Base-by-base conservation (phyloP, 1,140 invertebrate genomes). In the Zophobas morio region DNA sequence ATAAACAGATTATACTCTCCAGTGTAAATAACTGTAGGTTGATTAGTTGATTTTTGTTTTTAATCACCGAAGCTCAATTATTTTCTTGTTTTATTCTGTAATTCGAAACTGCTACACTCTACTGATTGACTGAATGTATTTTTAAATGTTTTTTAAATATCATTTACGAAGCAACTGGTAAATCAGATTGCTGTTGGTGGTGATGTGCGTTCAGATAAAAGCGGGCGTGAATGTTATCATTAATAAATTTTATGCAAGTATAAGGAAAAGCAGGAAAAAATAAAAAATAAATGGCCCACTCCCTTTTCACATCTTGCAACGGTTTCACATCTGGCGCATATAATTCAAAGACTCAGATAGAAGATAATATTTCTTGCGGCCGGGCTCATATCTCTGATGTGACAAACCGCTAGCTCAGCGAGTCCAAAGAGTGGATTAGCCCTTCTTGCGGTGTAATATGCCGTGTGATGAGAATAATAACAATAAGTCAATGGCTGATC, bases 401-500 rank as follows among this genome's bases (percentile, higher is more conserved):
- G 81, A 83, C 81, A 83, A 83, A 83, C 78, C 81, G 82, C 83
- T 82, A 74, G 82, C 79, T 84, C 82, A 83, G 83, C 83, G 60
- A 73, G 73, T 70, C 77, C 74, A 51, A 76, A 78, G 74, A 80
- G 78, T 79, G 79, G 80, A 82, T 82, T 83, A 83, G 79, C 81
- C 79, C 76, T 79, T 80, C 79, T 81, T 73, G 76, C 79, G 77
- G 81, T 84, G 82, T 84, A 84, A 84, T 84, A 84, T 83, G 78
- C 79, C 82, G 80, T 84, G 82, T 82, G 82, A 84, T 84, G 83
- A 82, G 82, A 84, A 84, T 83, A 83, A 84, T 84, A 84, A 84
- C 83, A 84, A 83, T 84, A 84, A 84, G 82, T 84, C 83, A 83
- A 80, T 82, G 80, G 60, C 54, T 54, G 42, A 56, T 47, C 46